Percentiles rank a stretch among this genome's conserved stretches.
Conservation (phyloP, 2,888 invertebrate genomes). For the Celastrina argiolus region DNA sequence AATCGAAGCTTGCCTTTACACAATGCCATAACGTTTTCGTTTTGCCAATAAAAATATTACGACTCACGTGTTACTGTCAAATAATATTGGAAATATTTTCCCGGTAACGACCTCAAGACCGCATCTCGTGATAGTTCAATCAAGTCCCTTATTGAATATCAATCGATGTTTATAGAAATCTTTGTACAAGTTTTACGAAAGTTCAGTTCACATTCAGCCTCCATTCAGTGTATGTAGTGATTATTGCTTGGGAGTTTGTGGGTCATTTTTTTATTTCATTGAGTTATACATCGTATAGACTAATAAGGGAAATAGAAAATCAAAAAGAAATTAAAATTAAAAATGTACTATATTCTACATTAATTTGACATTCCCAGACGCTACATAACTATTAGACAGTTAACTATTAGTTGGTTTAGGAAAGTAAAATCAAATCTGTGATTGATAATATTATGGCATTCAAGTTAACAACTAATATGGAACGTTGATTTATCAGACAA, state of each 20-base stretch:
- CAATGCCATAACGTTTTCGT: constrained; percentile 1
- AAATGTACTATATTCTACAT: too few relatives aligned
- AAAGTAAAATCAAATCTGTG: too few relatives aligned
- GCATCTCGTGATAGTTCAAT: constrained; percentile 6
- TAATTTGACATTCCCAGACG: too few relatives aligned
- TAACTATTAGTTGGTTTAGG: too few relatives aligned
- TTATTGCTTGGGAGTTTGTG: not conserved
- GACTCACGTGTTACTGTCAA: not conserved
- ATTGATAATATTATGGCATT: too few relatives aligned
- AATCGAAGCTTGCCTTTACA: not conserved
- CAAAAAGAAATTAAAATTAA: too few relatives aligned
- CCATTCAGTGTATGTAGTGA: not conserved
- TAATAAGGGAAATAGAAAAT: too few relatives aligned
- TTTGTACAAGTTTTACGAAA: not conserved
- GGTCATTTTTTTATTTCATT: not conserved
- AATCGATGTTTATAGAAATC: not conserved
- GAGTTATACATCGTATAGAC: not conserved
- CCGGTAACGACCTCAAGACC: not conserved
- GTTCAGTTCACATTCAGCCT: not conserved
- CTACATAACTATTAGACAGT: too few relatives aligned
- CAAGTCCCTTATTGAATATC: constrained; percentile 8
- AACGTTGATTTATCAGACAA: too few relatives aligned
- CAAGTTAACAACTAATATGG: too few relatives aligned
- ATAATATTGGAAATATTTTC: constrained; percentile 16
- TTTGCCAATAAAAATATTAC: constrained; percentile 15